Percentiles rank a stretch among this genome's conserved stretches.
These are phyloP conservation scores for Cataglyphis cursor DNA, from an alignment of 2,888 invertebrate species.

Conservation along the genomic window DNA sequence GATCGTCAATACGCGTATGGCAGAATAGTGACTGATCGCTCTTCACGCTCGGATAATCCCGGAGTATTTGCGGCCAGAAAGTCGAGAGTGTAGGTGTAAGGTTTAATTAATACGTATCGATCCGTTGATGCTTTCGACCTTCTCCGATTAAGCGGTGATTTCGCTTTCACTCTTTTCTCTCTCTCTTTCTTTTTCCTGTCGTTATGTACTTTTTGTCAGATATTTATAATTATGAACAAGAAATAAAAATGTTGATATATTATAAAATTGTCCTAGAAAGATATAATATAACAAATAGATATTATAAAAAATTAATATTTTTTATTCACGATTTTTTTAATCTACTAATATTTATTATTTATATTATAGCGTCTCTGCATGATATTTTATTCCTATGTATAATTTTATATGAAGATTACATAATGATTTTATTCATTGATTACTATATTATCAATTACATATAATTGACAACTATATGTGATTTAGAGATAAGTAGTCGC, in stretches of 20 bases:
- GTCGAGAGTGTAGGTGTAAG: slow-evolving; percentile 37
- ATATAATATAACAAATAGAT: not conserved
- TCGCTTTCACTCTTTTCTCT: not conserved
- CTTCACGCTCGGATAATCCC: slow-evolving; percentile 75
- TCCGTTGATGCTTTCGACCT: slow-evolving; percentile 46
- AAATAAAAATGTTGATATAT: not conserved
- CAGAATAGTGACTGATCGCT: slow-evolving; percentile 79
- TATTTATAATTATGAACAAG: not conserved
- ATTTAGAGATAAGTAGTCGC: slow-evolving; percentile 32
- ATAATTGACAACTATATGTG: not conserved
- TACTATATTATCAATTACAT: not conserved
- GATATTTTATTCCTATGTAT: not conserved
- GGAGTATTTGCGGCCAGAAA: slow-evolving; percentile 60
- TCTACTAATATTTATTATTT: not conserved
- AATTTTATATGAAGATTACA: slow-evolving; percentile 3
- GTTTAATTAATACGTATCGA: slow-evolving; percentile 70
- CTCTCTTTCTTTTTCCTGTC: not conserved
- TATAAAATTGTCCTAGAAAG: slow-evolving; percentile 1
- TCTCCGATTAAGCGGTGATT: slow-evolving; percentile 42
- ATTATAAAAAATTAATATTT: not conserved
- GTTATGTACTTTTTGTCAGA: not conserved
- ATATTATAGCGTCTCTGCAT: not conserved
- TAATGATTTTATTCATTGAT: slow-evolving; percentile 4
- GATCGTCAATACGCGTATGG: slow-evolving; percentile 71
- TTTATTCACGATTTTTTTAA: not conserved